Evolutionary conservation across 2,797 vertebrate genomes (phyloP).

Genomic region (Astyanax mexicanus): DNA sequence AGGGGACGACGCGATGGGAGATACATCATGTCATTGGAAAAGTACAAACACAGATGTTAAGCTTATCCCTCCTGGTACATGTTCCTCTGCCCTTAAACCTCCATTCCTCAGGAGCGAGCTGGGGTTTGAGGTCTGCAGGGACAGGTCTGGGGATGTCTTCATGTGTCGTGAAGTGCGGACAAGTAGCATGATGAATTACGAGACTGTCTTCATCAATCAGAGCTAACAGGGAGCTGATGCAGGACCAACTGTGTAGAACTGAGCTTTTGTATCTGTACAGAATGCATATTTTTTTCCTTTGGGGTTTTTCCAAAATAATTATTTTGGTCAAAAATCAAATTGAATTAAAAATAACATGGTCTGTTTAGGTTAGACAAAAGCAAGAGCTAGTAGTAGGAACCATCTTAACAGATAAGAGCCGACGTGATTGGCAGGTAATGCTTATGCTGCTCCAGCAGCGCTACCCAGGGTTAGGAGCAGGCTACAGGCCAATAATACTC

Average conservation of each 20-base stretch:
- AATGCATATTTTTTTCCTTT: no score
- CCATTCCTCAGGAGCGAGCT: conserved; percentile 40
- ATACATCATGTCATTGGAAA: conserved; percentile 58
- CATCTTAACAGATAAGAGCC: no score
- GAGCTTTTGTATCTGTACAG: not conserved
- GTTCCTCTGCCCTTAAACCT: conserved; percentile 35
- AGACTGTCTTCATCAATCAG: not conserved
- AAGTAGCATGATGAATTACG: conserved; percentile 35
- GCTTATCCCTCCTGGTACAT: conserved; percentile 21
- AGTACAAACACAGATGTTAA: conserved; percentile 70
- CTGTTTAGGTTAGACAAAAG: no score
- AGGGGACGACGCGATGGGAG: conserved; percentile 45
- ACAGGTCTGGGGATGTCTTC: conserved; percentile 49
- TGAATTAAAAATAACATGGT: no score
- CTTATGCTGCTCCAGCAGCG: no score
- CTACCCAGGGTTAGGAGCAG: no score
- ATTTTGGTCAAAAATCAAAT: no score
- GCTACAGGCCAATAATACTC: no score
- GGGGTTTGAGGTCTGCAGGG: conserved; percentile 31
- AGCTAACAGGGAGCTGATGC: conserved; percentile 8
- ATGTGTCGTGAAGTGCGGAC: conserved; percentile 29
- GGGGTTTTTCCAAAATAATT: no score
- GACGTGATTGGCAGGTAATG: no score
- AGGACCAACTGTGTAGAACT: not conserved
- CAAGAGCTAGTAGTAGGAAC: no score